Evolutionary conservation across 2,888 invertebrate genomes (phyloP).

Genomic region (Agonopterix subpropinquella): DNA sequence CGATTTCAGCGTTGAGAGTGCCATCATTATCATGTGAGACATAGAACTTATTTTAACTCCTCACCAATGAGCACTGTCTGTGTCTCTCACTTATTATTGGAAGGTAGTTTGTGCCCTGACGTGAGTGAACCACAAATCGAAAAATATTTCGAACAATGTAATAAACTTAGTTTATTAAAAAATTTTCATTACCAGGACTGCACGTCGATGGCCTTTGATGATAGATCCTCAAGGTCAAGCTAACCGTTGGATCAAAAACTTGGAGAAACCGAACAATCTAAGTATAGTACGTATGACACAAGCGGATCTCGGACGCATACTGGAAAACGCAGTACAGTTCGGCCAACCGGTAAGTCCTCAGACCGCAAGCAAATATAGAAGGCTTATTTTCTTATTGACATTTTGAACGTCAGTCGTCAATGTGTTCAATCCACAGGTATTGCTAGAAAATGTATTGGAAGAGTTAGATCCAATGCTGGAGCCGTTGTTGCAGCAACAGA

Average conservation of each 20-base stretch:
- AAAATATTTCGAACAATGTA: too few species aligned
- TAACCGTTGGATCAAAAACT: constrained; percentile 95
- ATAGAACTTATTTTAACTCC: too few species aligned
- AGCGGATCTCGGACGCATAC: constrained; percentile 85
- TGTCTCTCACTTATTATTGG: too few species aligned
- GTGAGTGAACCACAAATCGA: too few species aligned
- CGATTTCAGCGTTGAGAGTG: constrained; percentile 93
- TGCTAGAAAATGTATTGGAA: constrained; percentile 94
- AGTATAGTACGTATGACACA: constrained; percentile 88
- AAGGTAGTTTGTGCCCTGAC: too few species aligned
- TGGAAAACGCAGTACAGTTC: constrained; percentile 92
- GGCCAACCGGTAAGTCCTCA: constrained; percentile 79
- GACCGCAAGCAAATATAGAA: too few species aligned
- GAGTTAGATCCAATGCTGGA: constrained; percentile 94
- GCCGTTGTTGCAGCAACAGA: constrained; percentile 90
- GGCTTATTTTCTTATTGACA: too few species aligned
- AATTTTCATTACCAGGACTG: constrained; percentile 75
- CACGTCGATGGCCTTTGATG: constrained; percentile 94
- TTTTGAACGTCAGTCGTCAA: not conserved
- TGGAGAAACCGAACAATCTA: constrained; percentile 90
- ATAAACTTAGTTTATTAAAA: too few species aligned
- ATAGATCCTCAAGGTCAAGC: constrained; percentile 97
- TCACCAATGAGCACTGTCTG: too few species aligned
- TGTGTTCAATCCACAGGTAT: constrained; percentile 59
- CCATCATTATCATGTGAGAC: constrained; percentile 89